Base-by-base conservation (phyloP, 1,140 invertebrate genomes). In the Acromyrmex charruanus region DNA sequence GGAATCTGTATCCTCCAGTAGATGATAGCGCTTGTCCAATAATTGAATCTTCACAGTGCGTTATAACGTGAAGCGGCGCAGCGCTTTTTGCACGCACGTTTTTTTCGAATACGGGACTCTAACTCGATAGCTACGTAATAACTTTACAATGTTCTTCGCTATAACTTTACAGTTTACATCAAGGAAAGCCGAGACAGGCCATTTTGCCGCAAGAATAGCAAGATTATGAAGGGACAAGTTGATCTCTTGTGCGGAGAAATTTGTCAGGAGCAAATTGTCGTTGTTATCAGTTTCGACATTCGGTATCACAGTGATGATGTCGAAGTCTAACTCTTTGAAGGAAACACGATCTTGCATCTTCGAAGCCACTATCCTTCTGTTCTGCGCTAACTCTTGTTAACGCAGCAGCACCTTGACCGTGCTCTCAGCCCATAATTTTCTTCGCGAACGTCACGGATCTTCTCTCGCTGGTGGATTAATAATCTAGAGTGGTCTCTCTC, bases 381-480 rank as follows among this genome's bases (percentile, higher is more conserved):
- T 71, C 89, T 31, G 28, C 72, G 85, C 87, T 77, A 77, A 86
- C 79, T 84, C 90, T 91, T 91, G 90, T 91, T 91, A 91, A 91
- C 89, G 89, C 88, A 88, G 87, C 87, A 91, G 87, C 89, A 91
- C 89, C 87, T 91, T 81, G 84, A 74, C 84, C 87, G 18, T 80
- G 79, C 89, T 91, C 89, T 85, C 58, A 59, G 75, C 55, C 89
- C 87, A 82, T 91, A 91, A 91, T 91, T 90, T 88, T 88, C 87
- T 87, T 55, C 71, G 89, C 86, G 87, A 91, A 91, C 80, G 77
- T 88, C 85, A 91, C 87, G 87, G 87, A 89, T 90, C 66, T 51
- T 89, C 85, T 89, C 85, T 63, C 74, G 65, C 63, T 69, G 84
- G 55, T 86, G 91, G 91, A 92, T 93, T 93, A 93, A 93, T 93